Evolutionary conservation across 2,113 vertebrate genomes (phyloP).

Genomic region (Stigmatopora argus): DNA sequence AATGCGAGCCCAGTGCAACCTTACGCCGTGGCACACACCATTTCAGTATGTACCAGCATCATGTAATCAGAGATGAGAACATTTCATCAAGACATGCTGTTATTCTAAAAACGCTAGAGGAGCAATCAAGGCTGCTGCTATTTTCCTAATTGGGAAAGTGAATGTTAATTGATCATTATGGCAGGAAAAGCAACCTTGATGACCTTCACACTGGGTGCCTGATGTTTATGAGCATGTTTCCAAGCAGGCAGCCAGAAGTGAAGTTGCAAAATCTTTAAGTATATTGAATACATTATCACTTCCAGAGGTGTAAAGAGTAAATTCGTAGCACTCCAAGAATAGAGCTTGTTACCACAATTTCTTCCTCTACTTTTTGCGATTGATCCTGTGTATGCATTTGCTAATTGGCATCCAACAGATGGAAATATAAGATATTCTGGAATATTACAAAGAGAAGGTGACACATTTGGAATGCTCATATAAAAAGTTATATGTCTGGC

Average conservation of each 20-base stretch:
- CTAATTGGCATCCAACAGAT: conserved; percentile 20
- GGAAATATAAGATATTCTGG: conserved; percentile 3
- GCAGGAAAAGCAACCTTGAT: not conserved
- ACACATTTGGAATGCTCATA: not conserved
- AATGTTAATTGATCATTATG: conserved; percentile 17
- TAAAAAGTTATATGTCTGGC: not conserved
- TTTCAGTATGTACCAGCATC: not conserved
- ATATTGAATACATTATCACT: conserved; percentile 17
- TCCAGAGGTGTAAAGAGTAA: not conserved
- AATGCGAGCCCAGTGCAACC: too few species aligned
- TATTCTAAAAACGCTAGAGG: conserved; percentile 13
- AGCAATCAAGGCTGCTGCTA: conserved; percentile 4
- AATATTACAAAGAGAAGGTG: conserved; percentile 1
- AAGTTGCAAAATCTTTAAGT: conserved; percentile 15
- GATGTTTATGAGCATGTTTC: conserved; percentile 6
- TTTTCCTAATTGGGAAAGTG: conserved; percentile 26
- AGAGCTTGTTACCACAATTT: conserved; percentile 13
- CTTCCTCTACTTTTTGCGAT: not conserved
- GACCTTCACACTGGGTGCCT: not conserved
- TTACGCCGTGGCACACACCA: not conserved
- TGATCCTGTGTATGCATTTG: not conserved
- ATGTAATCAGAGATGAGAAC: conserved; percentile 22
- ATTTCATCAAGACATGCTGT: conserved; percentile 15
- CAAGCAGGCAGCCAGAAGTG: not conserved
- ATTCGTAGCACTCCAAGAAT: conserved; percentile 33